Evolutionary conservation across 2,797 vertebrate species (phyloP).

Genomic region (Sardinella longiceps): DNA sequence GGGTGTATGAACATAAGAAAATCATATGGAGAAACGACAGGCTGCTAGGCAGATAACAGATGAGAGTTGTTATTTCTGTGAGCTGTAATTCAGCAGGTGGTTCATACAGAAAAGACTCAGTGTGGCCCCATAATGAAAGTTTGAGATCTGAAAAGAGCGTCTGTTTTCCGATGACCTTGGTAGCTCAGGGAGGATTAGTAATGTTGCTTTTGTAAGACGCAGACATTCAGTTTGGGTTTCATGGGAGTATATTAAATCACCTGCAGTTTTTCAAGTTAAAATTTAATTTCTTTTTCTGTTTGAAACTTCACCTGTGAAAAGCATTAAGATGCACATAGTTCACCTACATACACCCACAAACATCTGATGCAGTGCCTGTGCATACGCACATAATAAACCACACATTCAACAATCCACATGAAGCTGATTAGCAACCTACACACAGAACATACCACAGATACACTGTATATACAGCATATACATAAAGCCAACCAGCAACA

Average conservation of each 20-base stretch:
- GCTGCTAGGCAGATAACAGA: background rate
- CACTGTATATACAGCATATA: no score
- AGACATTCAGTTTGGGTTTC: background rate
- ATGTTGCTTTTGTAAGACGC: background rate
- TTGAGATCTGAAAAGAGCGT: background rate
- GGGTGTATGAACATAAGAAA: background rate
- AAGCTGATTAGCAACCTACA: no score
- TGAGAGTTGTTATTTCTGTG: background rate
- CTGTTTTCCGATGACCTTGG: background rate
- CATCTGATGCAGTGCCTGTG: no score
- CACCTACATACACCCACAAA: no score
- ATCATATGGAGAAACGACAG: background rate
- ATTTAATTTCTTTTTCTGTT: no score
- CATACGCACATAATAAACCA: no score
- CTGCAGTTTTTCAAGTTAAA: background rate
- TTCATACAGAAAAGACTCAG: background rate
- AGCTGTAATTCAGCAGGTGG: background rate
- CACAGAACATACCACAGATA: no score
- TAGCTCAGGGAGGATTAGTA: background rate
- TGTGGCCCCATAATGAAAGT: background rate
- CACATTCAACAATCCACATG: no score
- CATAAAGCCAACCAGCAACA: no score
- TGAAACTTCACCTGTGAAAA: no score
- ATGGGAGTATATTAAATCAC: background rate
- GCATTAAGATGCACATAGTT: no score